Evolutionary conservation across 2,113 vertebrate species (phyloP), one percentile per base, ranked within the genome.

Genomic region (Antennarius striatus): DNA sequence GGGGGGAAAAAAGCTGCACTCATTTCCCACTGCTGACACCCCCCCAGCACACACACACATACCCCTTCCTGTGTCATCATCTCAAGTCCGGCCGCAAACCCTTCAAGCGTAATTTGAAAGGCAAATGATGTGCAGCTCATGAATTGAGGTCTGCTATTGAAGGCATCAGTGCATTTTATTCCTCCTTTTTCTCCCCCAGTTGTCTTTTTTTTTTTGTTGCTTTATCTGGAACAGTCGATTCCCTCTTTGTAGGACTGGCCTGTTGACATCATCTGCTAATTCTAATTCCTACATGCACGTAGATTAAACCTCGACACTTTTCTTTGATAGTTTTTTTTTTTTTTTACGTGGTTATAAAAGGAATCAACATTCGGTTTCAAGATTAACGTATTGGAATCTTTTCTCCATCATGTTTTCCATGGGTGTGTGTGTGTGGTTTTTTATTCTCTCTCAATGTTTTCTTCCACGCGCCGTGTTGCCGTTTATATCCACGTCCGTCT

Each of bases 71-170:
- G 71, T 72, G 75, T 74, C 84, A 60, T 72, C 79, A 67, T 71
- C 82, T 75, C 58, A 61, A 73, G 75, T 49, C 53, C 2, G 47
- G 61, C 60, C 80, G 30, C 80, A 30, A 29, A 63, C 82, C 73
- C 75, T 50, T 5, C 16, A 77, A 60, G 55, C 55, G 70, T 57
- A 6, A 84, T 85, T 77, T 84, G 61, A 87, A 83, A 88, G 63
- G 84, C 76, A 87, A 81, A 87, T 85, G 68, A 85, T 62, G 67
- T 64, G 79, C 82, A 60, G 63, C 53, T 40, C 50, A 29, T 40
- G 66, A 48, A 70, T 72, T 63, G 32, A 48, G 15, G 15, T 28
- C 30, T 32, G 60, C 10, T 51, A 47, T 36, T 63, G 67, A 70
- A 53, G 3, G 22, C 55, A 54, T 63, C 28, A n/a, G 17, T 13